Percentiles rank a stretch among this genome's conserved stretches.
phyloP scores from a whole-genome alignment of 2,888 invertebrate species.

The Agriopis marginaria region DNA sequence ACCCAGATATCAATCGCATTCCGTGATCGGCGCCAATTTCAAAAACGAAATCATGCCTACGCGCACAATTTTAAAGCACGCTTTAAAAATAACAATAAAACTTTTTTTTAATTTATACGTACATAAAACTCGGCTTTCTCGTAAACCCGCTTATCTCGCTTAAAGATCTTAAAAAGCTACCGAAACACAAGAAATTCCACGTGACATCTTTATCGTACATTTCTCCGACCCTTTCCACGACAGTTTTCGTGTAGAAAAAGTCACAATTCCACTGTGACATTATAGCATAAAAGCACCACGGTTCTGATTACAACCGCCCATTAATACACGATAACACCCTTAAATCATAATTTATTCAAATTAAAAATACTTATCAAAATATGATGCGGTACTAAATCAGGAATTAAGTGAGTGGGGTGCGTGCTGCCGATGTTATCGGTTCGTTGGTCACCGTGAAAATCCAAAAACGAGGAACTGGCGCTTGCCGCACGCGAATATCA shows the following conservation, averaged over 20 bases:
- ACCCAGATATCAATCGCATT: slow-evolving; percentile 42
- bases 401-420: slow-evolving; percentile 83
- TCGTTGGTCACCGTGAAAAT: slow-evolving; percentile 82
- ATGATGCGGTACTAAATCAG: slow-evolving; percentile 85
- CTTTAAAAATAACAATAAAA: slow-evolving; percentile 44
- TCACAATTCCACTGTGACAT: slow-evolving; percentile 49
- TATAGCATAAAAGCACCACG: slow-evolving; percentile 68
- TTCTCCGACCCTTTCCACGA: slow-evolving; percentile 41
- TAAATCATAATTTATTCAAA: slow-evolving; percentile 87
- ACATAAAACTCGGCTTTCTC: slow-evolving; percentile 44
- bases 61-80: slow-evolving; percentile 39
- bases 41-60: slow-evolving; percentile 33
- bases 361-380: slow-evolving; percentile 87
- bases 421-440: slow-evolving; percentile 79
- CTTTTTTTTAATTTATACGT: slow-evolving; percentile 40
- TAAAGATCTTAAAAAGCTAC: slow-evolving; percentile 54
- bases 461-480: slow-evolving; percentile 62
- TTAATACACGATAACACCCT: slow-evolving; percentile 78
- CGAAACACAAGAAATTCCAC: slow-evolving; percentile 66
- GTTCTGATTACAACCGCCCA: slow-evolving; percentile 76
- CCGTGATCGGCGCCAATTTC: slow-evolving; percentile 44
- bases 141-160: slow-evolving; percentile 57
- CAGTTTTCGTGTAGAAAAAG: slow-evolving; percentile 51
- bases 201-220: slow-evolving; percentile 79
- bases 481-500: slow-evolving; percentile 78